These are phyloP conservation scores for Solen grandis DNA, from an alignment of 1,140 invertebrate species.

Conservation along the genomic window DNA sequence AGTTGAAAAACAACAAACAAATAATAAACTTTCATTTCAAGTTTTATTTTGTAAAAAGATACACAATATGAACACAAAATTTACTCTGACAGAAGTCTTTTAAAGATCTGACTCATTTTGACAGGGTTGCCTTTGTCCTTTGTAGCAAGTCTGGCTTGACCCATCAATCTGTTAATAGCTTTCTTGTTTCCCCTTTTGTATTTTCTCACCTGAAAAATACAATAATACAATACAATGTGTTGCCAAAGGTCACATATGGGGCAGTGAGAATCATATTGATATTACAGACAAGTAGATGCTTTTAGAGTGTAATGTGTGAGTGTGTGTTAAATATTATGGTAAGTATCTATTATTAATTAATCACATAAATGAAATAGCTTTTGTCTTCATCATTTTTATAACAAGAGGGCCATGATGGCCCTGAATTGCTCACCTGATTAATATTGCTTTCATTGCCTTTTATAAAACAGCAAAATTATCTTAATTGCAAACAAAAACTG, in stretches of 20 bases:
- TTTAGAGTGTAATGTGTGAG: neutral
- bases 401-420: too few species aligned
- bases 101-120: constrained; percentile 28
- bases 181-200: constrained; percentile 26
- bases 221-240: neutral
- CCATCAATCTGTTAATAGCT: constrained; percentile 47
- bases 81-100: neutral
- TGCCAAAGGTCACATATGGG: neutral
- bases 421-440: too few species aligned
- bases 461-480: too few species aligned
- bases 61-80: neutral
- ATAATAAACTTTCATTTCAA: too few species aligned
- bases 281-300: neutral
- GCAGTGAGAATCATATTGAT: neutral
- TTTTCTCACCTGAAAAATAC: constrained; percentile 31
- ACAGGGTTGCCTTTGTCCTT: constrained; percentile 14
- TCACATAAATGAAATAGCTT: neutral
- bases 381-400: neutral
- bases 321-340: neutral
- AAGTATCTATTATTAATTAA: neutral
- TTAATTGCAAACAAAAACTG: too few species aligned
- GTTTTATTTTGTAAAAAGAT: too few species aligned
- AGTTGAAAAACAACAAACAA: too few species aligned
- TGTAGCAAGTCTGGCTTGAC: constrained; percentile 11
- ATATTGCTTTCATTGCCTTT: too few species aligned